phyloP scores from a whole-genome alignment of 2,888 invertebrate species.

The Lamellibrachia columna region DNA sequence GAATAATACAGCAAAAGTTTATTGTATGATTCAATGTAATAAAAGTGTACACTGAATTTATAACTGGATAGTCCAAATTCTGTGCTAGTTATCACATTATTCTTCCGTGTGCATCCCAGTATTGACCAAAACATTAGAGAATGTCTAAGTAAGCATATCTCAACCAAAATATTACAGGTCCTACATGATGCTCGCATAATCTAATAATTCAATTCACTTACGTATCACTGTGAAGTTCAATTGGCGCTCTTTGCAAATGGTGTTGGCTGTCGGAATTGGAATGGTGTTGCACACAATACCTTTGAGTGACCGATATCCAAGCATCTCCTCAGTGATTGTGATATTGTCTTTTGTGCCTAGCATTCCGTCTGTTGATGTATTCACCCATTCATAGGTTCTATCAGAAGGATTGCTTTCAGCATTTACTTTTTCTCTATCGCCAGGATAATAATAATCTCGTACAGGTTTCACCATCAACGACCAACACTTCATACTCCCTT shows the following conservation, averaged over 20 bases:
- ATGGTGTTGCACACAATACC: neutral
- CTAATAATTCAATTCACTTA: neutral
- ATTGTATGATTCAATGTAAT: no score
- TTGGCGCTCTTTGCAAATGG: neutral
- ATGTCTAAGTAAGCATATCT: neutral
- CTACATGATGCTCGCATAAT: neutral
- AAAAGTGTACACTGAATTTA: neutral
- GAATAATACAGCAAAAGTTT: no score
- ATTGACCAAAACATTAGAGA: neutral
- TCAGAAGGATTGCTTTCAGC: neutral
- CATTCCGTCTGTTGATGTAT: neutral
- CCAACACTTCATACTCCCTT: no score
- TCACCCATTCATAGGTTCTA: neutral
- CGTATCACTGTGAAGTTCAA: neutral
- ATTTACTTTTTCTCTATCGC: neutral
- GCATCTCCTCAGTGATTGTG: conserved; percentile 14
- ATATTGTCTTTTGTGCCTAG: neutral
- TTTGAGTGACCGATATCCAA: neutral
- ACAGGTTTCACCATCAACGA: neutral
- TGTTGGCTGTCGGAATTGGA: neutral
- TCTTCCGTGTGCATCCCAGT: neutral
- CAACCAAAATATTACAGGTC: neutral
- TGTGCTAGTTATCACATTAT: no score
- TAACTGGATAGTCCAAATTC: neutral
- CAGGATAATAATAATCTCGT: neutral